Conservation (phyloP, 92 coral and sea anemone genomes). For the Palythoa heliodiscus region DNA sequence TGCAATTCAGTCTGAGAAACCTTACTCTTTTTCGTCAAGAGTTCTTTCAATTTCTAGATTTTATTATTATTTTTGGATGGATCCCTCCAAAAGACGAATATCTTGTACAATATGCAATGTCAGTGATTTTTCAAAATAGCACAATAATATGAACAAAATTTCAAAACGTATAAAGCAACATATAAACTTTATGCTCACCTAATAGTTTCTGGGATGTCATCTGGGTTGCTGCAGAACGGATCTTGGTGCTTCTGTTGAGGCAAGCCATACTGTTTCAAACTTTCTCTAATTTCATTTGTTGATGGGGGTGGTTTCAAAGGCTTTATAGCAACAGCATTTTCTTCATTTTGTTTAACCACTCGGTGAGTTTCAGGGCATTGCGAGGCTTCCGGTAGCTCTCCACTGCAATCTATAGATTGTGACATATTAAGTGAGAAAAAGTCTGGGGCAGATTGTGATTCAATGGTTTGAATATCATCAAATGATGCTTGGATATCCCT, state of each 20-base stretch:
- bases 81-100: too few species aligned
- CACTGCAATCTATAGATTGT: not conserved
- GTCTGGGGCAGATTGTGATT: not conserved
- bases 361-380: not conserved
- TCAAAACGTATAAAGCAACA: not conserved
- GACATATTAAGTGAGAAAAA: not conserved
- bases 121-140: not conserved
- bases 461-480: not conserved
- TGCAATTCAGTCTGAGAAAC: too few species aligned
- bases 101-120: too few species aligned
- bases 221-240: constrained; percentile 94
- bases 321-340: constrained; percentile 41
- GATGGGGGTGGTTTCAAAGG: constrained; percentile 79
- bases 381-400: not conserved
- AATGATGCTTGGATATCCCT: not conserved
- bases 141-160: not conserved
- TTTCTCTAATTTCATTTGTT: constrained; percentile 51
- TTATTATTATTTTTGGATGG: too few species aligned
- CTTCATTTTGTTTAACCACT: not conserved
- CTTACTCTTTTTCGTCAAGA: too few species aligned
- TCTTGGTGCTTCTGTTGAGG: constrained; percentile 80
- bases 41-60: too few species aligned
- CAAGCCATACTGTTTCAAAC: constrained; percentile 69
- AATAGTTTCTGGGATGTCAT: constrained; percentile 79
- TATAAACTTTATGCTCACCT: constrained; percentile 54